Evolutionary conservation across 2,113 vertebrate genomes (phyloP), one percentile per base, ranked within the genome.

Genomic region (Excalfactoria chinensis): DNA sequence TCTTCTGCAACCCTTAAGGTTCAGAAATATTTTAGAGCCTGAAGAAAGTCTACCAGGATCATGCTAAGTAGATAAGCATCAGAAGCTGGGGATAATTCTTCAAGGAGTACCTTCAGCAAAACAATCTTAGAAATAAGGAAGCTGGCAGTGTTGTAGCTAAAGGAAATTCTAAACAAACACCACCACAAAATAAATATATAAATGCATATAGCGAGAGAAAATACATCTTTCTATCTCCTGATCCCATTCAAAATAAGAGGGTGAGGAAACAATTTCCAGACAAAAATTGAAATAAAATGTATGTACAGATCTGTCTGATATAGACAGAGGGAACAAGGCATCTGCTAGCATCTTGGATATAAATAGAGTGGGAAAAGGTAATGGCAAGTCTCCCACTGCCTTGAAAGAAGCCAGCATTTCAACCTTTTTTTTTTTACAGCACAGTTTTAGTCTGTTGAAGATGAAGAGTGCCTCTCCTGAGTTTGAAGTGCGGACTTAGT

Each of bases 361-460:
- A 95, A 96, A 94, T 95, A 92, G 92, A 95, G 92, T 96, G 92
- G 96, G 91, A 93, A 80, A 95, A 95, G 95, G 94, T 96, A 96
- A 90, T 96, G 95, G 94, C 96, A 96, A 73, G 79, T 82, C 91
- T 96, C 94, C 94, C 91, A 35, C 89, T 95, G 89, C 89, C 30
- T 96, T 93, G 69, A 63, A 92, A 51, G 90, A 84, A 90, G 90
- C 92, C 94, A 95, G 90, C 41, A 95, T 92, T 94, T 92, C 63
- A 93, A 78, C 81, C 77, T 90, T 78, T 92, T 95, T 55, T 28
- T 37, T 30, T 89, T 88, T 86, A n/a, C 49, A 90, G 62, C 63
- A 89, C 44, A 90, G 25, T 79, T 92, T 86, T 88, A 85, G 78
- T 12, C 72, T 89, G 55, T 86, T 88, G 79, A 71, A 89, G 41